Percentiles rank a stretch among this genome's conserved stretches.
Evolutionary conservation across 2,888 invertebrate genomes (phyloP).

Genomic region (Belgica antarctica): DNA sequence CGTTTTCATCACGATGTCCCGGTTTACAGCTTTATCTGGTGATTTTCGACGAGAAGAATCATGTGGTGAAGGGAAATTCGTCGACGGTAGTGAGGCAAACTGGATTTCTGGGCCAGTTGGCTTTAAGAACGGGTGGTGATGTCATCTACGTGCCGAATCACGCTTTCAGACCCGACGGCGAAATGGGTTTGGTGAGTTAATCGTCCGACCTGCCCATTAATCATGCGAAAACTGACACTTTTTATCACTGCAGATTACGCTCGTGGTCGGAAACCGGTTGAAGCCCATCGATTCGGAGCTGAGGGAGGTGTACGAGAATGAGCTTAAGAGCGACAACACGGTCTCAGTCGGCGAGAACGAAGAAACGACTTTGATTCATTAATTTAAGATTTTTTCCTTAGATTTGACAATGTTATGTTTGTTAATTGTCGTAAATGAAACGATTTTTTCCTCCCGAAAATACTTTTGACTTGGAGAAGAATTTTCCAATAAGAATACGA

Average conservation of each 20-base stretch:
- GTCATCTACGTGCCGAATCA: conserved; percentile 54
- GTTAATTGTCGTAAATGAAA: too few relatives aligned
- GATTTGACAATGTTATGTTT: conserved; percentile 30
- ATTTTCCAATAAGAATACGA: conserved; percentile 31
- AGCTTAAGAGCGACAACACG: conserved; percentile 22
- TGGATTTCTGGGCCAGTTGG: conserved; percentile 55
- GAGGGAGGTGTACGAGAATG: conserved; percentile 32
- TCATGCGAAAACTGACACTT: neutral
- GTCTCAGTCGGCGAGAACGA: neutral
- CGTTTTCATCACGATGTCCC: neutral
- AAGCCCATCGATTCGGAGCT: conserved; percentile 30
- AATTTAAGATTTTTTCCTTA: conserved; percentile 7
- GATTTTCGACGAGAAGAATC: conserved; percentile 56
- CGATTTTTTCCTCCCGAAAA: neutral
- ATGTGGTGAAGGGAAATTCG: conserved; percentile 49
- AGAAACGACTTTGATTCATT: neutral
- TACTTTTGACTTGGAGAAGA: neutral
- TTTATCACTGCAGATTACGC: conserved; percentile 21
- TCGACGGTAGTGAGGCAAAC: conserved; percentile 47
- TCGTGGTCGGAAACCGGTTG: neutral
- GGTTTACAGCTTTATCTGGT: conserved; percentile 54
- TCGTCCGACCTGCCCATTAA: neutral
- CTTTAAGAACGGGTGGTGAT: conserved; percentile 55
- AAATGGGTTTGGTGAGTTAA: conserved; percentile 50
- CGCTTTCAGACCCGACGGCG: conserved; percentile 52